phyloP scores from a whole-genome alignment of 2,888 invertebrate genomes.

The Vanessa cardui region DNA sequence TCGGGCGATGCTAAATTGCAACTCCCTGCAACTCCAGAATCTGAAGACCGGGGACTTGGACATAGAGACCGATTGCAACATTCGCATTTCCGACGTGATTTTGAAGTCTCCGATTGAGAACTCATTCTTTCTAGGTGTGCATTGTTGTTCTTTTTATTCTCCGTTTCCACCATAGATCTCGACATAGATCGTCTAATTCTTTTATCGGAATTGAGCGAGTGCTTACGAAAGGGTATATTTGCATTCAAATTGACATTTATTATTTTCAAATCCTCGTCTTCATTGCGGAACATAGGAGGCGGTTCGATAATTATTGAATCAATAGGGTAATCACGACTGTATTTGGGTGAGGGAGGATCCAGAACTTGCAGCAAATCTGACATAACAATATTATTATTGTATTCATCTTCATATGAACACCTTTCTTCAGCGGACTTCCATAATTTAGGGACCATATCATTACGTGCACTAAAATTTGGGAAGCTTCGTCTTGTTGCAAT shows the following conservation, averaged over 20 bases:
- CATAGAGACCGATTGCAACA: constrained; percentile 85
- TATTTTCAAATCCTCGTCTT: constrained; percentile 69
- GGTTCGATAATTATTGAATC: constrained; percentile 79
- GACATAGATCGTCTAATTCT: constrained; percentile 75
- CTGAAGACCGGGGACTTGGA: constrained; percentile 89
- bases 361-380: constrained; percentile 61
- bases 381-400: constrained; percentile 49
- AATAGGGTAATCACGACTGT: constrained; percentile 53
- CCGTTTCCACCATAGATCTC: constrained; percentile 73
- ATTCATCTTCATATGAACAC: constrained; percentile 54
- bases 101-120: constrained; percentile 71
- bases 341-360: constrained; percentile 71
- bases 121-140: constrained; percentile 69
- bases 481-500: constrained; percentile 84
- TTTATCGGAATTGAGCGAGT: constrained; percentile 85
- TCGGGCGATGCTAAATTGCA: constrained; percentile 89
- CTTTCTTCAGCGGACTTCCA: constrained; percentile 77
- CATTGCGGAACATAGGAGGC: constrained; percentile 84
- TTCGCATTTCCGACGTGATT: constrained; percentile 73
- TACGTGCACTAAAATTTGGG: constrained; percentile 83
- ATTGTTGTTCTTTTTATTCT: constrained; percentile 60
- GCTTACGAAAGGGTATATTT: constrained; percentile 75
- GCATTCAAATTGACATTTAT: constrained; percentile 72
- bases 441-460: constrained; percentile 60
- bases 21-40: constrained; percentile 93